phyloP scores from a whole-genome alignment of 2,113 vertebrate species.

The Sander vitreus region DNA sequence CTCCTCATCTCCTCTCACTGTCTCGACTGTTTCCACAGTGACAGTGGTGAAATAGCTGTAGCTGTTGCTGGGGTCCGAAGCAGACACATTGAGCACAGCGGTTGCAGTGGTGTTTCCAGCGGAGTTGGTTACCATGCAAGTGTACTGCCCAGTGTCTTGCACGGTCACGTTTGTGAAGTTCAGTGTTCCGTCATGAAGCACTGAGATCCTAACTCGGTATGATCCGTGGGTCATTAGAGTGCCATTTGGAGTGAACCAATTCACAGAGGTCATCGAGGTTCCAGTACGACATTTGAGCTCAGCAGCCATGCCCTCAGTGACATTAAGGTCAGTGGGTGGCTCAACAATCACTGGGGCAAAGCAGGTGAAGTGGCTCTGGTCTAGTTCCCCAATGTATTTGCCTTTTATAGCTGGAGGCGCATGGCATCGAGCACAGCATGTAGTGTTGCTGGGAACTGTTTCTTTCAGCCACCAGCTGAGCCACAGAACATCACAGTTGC shows the following conservation, averaged over 20 bases:
- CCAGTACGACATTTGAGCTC: slow-evolving; percentile 96
- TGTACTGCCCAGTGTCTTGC: slow-evolving; percentile 97
- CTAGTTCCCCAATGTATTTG: slow-evolving; percentile 93
- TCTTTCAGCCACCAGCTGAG: slow-evolving; percentile 99
- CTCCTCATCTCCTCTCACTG: slow-evolving; percentile 77
- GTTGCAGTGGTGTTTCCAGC: slow-evolving; percentile 96
- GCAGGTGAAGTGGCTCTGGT: slow-evolving; percentile 96
- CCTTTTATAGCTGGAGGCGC: slow-evolving; percentile 92
- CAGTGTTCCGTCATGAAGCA: slow-evolving; percentile 94
- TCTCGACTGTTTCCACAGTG: slow-evolving; percentile 93
- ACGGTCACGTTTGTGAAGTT: slow-evolving; percentile 99
- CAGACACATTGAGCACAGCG: slow-evolving; percentile 94
- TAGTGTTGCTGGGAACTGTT: slow-evolving; percentile 96
- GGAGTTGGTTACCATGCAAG: slow-evolving; percentile 98
- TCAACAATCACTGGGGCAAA: slow-evolving; percentile 98
- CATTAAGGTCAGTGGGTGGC: slow-evolving; percentile 96
- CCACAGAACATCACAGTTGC: slow-evolving; percentile 98
- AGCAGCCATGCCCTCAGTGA: slow-evolving; percentile 97
- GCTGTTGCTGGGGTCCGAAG: slow-evolving; percentile 84
- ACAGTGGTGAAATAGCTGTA: slow-evolving; percentile 97
- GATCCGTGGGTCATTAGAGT: slow-evolving; percentile 98
- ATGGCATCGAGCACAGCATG: slow-evolving; percentile 97
- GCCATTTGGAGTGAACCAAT: slow-evolving; percentile 97
- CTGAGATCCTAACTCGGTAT: slow-evolving; percentile 94
- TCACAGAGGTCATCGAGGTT: slow-evolving; percentile 97